Conservation (phyloP, 2,113 vertebrate species). For the Thunnus thynnus region DNA sequence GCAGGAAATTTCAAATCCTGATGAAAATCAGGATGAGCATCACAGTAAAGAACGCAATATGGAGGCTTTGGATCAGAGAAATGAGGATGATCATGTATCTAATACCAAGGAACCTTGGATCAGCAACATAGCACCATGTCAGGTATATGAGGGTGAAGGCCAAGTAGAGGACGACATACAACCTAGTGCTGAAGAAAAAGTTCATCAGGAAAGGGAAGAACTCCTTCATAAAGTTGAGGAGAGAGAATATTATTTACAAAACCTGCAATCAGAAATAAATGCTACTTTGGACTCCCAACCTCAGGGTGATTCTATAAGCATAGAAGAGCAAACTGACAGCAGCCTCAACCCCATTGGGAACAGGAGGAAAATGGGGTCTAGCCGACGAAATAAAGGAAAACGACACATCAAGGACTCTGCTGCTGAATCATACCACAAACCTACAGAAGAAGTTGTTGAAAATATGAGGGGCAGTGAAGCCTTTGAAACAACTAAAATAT, state of each 20-base stretch:
- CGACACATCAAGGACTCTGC: not conserved
- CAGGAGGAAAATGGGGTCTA: slow-evolving; percentile 63
- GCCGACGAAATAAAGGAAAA: slow-evolving; percentile 39
- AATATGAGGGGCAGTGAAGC: not conserved
- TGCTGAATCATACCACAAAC: not conserved
- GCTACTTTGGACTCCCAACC: not conserved
- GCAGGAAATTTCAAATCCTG: slow-evolving; percentile 9
- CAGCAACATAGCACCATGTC: not conserved
- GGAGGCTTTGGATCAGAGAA: not conserved
- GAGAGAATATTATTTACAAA: slow-evolving; percentile 1
- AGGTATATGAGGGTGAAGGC: slow-evolving; percentile 1
- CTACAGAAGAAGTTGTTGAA: not conserved
- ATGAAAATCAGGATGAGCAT: not conserved
- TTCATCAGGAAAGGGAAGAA: slow-evolving; percentile 11
- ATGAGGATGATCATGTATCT: slow-evolving; percentile 11
- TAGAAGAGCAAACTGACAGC: not conserved
- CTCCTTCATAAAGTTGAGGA: not conserved
- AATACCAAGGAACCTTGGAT: not conserved
- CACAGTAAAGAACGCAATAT: not conserved
- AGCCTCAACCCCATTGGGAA: not conserved
- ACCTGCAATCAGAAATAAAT: slow-evolving; percentile 14
- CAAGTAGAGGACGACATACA: not conserved
- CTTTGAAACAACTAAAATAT: not conserved
- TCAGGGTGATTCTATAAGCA: not conserved
- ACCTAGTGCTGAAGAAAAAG: not conserved